Conservation (phyloP, 2,797 vertebrate species). For the Anguilla pacifica region DNA sequence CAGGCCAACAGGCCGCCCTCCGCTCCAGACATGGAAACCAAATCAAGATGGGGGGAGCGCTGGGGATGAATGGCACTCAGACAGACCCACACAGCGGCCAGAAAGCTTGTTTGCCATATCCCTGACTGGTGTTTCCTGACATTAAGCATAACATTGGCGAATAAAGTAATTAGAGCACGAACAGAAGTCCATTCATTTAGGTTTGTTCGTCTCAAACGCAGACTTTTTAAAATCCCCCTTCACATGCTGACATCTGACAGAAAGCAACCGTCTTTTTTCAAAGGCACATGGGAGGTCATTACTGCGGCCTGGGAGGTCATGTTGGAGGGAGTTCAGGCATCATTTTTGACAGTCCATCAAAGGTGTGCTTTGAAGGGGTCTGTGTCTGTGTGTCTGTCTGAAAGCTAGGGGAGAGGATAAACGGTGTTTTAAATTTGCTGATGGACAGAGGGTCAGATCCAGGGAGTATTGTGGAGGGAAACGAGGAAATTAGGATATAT, state of each 20-base stretch:
- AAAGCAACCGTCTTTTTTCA: constrained; percentile 58
- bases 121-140: constrained; percentile 86
- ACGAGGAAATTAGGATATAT: constrained; percentile 45
- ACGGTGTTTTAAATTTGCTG: background rate
- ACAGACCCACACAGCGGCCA: constrained; percentile 72
- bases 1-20: constrained; percentile 64
- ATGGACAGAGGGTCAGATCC: background rate
- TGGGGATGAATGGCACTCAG: constrained; percentile 72
- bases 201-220: constrained; percentile 21
- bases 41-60: constrained; percentile 77
- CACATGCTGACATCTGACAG: constrained; percentile 65
- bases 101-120: constrained; percentile 77
- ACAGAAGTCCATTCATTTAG: constrained; percentile 27
- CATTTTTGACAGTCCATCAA: background rate
- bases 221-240: constrained; percentile 4
- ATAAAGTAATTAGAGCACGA: constrained; percentile 80
- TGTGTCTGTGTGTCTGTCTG: constrained; percentile 30
- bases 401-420: background rate
- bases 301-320: constrained; percentile 1
- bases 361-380: background rate
- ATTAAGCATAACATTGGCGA: constrained; percentile 88
- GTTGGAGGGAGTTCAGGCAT: background rate
- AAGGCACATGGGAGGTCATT: constrained; percentile 43
- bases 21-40: constrained; percentile 82
- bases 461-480: background rate